A percentile compares a stretch with the other conserved stretches of the same genome.
Evolutionary conservation across 1,140 invertebrate species (phyloP).

Genomic region (Anastrepha obliqua): DNA sequence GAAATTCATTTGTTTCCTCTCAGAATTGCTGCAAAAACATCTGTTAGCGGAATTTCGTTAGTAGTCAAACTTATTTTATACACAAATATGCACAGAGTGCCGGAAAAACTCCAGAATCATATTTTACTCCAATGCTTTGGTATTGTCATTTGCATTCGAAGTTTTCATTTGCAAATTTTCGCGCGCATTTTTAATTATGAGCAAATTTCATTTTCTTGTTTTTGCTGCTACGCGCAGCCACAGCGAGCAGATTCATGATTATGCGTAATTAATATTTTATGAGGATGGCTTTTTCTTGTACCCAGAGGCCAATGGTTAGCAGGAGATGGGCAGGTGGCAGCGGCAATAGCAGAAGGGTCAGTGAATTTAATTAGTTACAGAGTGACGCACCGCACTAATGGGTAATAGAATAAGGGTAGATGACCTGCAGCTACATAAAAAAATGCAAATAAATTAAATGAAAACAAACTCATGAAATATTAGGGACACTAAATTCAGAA

Average conservation of each 20-base stretch:
- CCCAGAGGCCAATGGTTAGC: background rate
- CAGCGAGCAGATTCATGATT: background rate
- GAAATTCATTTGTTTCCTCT: background rate
- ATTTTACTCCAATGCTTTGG: background rate
- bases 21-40: too few species aligned
- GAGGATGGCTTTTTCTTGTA: background rate
- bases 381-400: too few species aligned
- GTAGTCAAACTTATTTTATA: background rate
- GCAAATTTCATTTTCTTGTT: conserved; percentile 18
- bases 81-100: background rate
- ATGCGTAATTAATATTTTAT: conserved; percentile 26
- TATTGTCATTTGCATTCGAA: conserved; percentile 27
- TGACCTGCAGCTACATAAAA: too few species aligned
- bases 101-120: background rate
- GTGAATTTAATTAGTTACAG: too few species aligned
- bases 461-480: too few species aligned
- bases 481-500: too few species aligned
- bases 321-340: background rate
- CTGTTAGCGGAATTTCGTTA: background rate
- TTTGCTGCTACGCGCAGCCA: background rate
- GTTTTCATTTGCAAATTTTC: background rate
- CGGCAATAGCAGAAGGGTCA: too few species aligned
- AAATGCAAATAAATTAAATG: too few species aligned
- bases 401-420: too few species aligned
- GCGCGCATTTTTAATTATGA: conserved; percentile 13